Evolutionary conservation across 2,113 vertebrate genomes (phyloP).

Genomic region (Oreochromis spilurus): DNA sequence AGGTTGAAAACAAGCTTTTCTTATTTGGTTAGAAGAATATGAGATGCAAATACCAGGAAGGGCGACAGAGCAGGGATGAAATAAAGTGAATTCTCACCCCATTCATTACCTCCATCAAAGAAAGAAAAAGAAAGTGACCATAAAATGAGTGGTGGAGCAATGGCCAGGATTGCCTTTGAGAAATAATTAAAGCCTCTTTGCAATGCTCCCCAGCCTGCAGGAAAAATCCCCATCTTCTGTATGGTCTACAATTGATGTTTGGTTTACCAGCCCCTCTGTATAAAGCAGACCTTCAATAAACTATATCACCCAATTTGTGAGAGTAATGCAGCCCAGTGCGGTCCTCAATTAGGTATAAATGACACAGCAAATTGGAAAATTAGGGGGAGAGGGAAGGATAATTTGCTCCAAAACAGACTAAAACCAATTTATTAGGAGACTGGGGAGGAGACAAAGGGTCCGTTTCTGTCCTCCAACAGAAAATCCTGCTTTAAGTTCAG

Average conservation of each 20-base stretch:
- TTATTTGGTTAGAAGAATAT: conserved; percentile 35
- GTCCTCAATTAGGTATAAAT: conserved; percentile 78
- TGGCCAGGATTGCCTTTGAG: conserved; percentile 58
- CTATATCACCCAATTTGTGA: conserved; percentile 72
- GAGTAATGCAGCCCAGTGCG: conserved; percentile 72
- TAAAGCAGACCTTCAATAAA: conserved; percentile 71
- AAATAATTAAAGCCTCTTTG: conserved; percentile 68
- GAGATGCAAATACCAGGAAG: conserved; percentile 42
- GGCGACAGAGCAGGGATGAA: conserved; percentile 12
- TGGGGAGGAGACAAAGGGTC: conserved; percentile 54
- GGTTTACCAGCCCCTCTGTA: conserved; percentile 59
- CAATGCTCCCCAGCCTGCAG: conserved; percentile 31
- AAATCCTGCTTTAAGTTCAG: conserved; percentile 23
- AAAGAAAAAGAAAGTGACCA: conserved; percentile 39
- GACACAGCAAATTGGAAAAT: conserved; percentile 82
- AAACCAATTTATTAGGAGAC: conserved; percentile 78
- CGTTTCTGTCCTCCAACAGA: conserved; percentile 52
- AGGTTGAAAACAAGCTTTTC: conserved; percentile 34
- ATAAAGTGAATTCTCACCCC: conserved; percentile 54
- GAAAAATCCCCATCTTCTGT: conserved; percentile 38
- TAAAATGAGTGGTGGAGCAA: conserved; percentile 39
- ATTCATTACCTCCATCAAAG: conserved; percentile 53
- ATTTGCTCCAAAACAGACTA: conserved; percentile 77
- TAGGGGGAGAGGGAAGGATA: conserved; percentile 75
- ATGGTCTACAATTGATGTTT: conserved; percentile 62